Conservation (phyloP, 2,113 vertebrate species). For the Cariama cristata region DNA sequence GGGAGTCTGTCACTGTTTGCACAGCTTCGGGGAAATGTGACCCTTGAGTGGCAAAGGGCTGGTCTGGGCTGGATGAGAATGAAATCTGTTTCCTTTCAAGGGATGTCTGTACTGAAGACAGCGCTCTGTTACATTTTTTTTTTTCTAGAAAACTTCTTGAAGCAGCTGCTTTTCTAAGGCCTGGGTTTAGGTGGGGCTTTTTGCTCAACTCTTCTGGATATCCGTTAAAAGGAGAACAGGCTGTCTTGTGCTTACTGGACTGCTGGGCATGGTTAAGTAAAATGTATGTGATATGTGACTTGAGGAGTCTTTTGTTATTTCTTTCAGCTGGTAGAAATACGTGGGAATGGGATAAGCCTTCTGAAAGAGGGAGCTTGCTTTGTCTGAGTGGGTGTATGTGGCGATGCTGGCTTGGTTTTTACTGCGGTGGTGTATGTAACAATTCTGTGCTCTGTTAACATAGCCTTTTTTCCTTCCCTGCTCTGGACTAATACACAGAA, state of each 20-base stretch:
- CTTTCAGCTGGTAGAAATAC: rapidly evolving
- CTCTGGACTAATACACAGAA: background rate
- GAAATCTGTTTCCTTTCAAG: background rate
- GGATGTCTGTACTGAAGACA: background rate
- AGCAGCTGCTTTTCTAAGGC: background rate
- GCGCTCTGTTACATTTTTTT: background rate
- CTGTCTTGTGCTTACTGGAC: background rate
- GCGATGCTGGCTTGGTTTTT: background rate
- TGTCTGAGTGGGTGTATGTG: background rate
- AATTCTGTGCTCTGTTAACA: background rate
- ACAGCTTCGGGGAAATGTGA: background rate
- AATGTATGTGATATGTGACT: background rate
- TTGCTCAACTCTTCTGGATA: background rate
- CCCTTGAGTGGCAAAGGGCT: background rate
- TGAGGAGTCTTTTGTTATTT: background rate
- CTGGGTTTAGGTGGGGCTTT: background rate
- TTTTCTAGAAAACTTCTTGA: background rate
- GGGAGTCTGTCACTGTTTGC: background rate
- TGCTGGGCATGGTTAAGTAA: background rate
- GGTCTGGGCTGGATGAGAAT: background rate
- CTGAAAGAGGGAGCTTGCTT: background rate
- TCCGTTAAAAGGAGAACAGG: rapidly evolving
- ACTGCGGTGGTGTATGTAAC: background rate
- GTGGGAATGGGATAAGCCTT: background rate
- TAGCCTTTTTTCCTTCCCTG: background rate